These are phyloP conservation scores for Ginglymostoma cirratum DNA, from an alignment of 2,113 vertebrate species.

Conservation along the genomic window DNA sequence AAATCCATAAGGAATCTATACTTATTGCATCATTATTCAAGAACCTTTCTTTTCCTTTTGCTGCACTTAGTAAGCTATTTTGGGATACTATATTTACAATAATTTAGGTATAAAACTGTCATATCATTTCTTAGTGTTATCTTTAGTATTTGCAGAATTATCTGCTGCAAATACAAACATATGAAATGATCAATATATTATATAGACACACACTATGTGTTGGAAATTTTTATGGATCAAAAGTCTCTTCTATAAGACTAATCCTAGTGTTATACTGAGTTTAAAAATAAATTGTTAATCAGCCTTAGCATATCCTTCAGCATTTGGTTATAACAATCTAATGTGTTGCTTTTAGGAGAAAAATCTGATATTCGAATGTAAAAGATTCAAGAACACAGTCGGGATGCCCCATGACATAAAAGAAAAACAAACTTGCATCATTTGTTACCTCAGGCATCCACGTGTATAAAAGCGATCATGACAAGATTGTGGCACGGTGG, in stretches of 20 bases:
- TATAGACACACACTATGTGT: neutral
- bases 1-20: neutral
- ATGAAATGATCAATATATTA: neutral
- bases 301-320: neutral
- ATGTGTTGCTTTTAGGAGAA: neutral
- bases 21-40: neutral
- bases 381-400: neutral
- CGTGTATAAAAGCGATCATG: neutral
- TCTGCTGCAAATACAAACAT: neutral
- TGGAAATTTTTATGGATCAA: conserved; percentile 2
- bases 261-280: neutral
- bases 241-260: neutral
- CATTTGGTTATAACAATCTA: neutral
- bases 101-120: neutral
- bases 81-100: neutral
- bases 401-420: neutral
- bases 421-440: neutral
- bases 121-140: neutral
- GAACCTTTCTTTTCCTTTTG: neutral
- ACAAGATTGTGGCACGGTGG: too few species aligned
- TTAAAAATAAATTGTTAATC: neutral
- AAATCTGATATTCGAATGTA: neutral
- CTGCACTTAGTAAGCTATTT: too few species aligned
- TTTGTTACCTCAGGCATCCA: neutral
- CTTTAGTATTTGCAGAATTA: neutral